Conservation (phyloP, 30 jellyfish, hydroid and myxozoan genomes). For the Rhopilema esculentum region DNA sequence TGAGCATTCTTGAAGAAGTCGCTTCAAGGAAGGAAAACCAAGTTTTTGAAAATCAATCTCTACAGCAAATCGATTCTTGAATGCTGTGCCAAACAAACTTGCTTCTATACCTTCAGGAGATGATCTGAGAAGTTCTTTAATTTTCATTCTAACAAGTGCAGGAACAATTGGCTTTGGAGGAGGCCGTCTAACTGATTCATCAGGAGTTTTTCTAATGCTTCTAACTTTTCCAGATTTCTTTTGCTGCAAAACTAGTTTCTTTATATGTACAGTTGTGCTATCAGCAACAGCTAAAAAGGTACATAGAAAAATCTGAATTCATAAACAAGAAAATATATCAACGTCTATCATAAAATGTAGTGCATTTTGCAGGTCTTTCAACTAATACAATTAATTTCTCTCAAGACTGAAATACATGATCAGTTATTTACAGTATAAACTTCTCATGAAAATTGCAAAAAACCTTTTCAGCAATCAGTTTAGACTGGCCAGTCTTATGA, state of each 20-base stretch:
- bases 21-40: slow-evolving; percentile 68
- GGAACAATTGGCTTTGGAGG: slow-evolving; percentile 68
- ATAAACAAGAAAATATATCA: too few species aligned
- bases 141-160: slow-evolving; percentile 48
- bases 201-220: slow-evolving; percentile 50
- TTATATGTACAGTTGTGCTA: slow-evolving; percentile 74
- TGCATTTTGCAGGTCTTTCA: too few species aligned
- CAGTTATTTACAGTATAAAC: too few species aligned
- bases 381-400: too few species aligned
- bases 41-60: slow-evolving; percentile 33
- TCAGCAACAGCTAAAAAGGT: slow-evolving; percentile 78
- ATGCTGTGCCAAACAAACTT: slow-evolving; percentile 29
- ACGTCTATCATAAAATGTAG: too few species aligned
- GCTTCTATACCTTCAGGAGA: slow-evolving; percentile 71
- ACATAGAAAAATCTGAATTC: background rate
- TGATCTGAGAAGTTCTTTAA: slow-evolving; percentile 68
- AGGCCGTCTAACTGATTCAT: slow-evolving; percentile 53
- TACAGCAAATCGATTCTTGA: slow-evolving; percentile 53
- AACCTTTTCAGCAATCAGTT: too few species aligned
- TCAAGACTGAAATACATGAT: too few species aligned
- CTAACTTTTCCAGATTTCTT: slow-evolving; percentile 60
- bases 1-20: slow-evolving; percentile 58
- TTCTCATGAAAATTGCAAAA: too few species aligned
- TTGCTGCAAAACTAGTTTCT: slow-evolving; percentile 69
- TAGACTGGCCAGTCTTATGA: too few species aligned